These are phyloP conservation scores for Chirona hameri DNA, from an alignment of 2,888 invertebrate species.

Conservation along the genomic window DNA sequence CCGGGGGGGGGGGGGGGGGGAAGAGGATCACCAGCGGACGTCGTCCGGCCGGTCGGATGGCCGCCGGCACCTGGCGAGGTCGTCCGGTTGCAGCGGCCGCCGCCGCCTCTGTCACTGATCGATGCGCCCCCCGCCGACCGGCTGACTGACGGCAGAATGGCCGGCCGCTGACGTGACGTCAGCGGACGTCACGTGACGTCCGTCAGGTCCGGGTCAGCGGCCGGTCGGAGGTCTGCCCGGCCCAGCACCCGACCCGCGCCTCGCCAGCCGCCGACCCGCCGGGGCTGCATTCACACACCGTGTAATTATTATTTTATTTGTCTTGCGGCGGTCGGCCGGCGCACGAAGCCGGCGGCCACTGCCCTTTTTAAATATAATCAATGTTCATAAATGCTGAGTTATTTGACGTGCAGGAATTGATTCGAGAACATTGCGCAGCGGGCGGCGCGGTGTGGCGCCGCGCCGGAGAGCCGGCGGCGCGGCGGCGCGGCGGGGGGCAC, in stretches of 20 bases:
- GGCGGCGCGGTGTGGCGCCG: neutral
- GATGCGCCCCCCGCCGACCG: neutral
- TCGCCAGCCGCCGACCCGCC: neutral
- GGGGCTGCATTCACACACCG: neutral
- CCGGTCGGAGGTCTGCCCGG: no score
- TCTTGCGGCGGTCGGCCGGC: neutral
- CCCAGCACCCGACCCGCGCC: no score
- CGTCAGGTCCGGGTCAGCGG: neutral
- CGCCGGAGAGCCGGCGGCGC: neutral
- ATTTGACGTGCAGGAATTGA: conserved; percentile 24
- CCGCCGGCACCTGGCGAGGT: no score
- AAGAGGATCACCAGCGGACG: no score
- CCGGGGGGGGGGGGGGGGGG: no score
- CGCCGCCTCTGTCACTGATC: neutral
- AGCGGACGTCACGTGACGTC: neutral
- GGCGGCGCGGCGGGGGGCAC: neutral
- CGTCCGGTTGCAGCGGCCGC: neutral
- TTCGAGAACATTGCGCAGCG: conserved; percentile 13
- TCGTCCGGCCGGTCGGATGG: no score
- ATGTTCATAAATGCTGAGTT: conserved; percentile 29
- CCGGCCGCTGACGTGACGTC: neutral
- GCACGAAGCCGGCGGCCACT: neutral
- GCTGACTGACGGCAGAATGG: neutral
- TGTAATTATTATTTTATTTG: conserved; percentile 23
- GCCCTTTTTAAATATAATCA: conserved; percentile 26